Evolutionary conservation across 2,888 invertebrate species (phyloP).

Genomic region (Camponotus fellah): DNA sequence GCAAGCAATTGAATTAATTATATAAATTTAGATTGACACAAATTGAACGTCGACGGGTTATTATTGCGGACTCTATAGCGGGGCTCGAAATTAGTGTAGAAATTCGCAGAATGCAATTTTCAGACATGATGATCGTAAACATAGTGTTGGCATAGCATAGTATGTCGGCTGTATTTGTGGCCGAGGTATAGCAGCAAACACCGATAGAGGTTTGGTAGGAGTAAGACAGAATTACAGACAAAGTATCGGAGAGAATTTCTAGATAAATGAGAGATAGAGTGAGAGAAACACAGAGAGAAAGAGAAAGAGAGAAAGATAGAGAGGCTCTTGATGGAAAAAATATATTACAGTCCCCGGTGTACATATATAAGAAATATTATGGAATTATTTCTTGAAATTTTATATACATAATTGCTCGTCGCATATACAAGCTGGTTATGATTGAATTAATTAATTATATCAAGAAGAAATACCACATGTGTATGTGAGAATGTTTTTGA

Average conservation of each 20-base stretch:
- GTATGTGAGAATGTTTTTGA: too few species aligned
- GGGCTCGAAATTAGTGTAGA: slow-evolving; percentile 75
- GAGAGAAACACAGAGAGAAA: slow-evolving; percentile 48
- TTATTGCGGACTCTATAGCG: slow-evolving; percentile 6
- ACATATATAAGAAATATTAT: slow-evolving; percentile 10
- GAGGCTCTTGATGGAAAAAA: slow-evolving; percentile 35
- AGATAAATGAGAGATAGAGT: slow-evolving; percentile 70
- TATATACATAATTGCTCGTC: not conserved
- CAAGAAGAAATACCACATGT: too few species aligned
- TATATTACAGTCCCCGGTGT: slow-evolving; percentile 14
- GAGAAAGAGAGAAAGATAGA: slow-evolving; percentile 58
- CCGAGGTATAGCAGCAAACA: slow-evolving; percentile 86
- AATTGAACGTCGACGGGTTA: slow-evolving; percentile 12
- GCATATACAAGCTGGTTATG: not conserved
- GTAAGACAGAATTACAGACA: slow-evolving; percentile 80
- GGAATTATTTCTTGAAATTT: not conserved
- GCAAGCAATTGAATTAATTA: not conserved
- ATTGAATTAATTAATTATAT: slow-evolving; percentile 3
- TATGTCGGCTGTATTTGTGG: slow-evolving; percentile 82
- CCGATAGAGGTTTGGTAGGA: slow-evolving; percentile 80
- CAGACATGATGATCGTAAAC: slow-evolving; percentile 78
- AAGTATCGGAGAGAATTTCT: slow-evolving; percentile 69
- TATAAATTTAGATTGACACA: not conserved
- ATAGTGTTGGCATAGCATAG: slow-evolving; percentile 81
- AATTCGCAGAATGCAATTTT: slow-evolving; percentile 78